Conservation (phyloP, 2,113 vertebrate genomes). For the Falcunculus frontatus region DNA sequence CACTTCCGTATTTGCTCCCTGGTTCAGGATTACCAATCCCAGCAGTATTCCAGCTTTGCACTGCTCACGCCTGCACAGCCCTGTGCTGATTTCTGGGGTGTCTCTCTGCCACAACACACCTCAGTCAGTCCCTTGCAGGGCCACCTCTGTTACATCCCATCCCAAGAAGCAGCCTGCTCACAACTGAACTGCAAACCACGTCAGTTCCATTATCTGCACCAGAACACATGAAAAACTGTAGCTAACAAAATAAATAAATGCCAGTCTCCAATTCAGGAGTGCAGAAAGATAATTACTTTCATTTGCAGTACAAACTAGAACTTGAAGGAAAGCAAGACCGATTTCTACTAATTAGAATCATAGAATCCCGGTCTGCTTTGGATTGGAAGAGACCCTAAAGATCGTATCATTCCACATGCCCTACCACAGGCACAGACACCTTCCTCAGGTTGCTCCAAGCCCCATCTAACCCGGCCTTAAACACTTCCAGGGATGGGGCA, state of each 20-base stretch:
- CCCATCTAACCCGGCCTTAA: fast-evolving
- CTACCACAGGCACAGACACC: background rate
- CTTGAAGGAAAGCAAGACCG: background rate
- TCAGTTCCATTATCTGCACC: background rate
- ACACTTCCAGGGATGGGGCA: background rate
- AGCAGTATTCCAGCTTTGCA: background rate
- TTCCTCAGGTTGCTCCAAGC: background rate
- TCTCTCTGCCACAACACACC: background rate
- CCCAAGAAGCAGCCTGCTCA: background rate
- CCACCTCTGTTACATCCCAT: background rate
- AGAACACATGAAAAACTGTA: background rate
- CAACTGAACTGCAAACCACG: background rate
- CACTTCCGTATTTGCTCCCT: fast-evolving
- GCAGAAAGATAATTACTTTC: background rate
- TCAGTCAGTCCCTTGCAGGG: background rate
- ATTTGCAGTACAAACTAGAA: background rate
- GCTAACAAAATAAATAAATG: background rate
- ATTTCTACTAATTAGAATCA: background rate
- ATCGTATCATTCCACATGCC: fast-evolving
- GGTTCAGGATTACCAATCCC: background rate
- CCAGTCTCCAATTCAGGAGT: background rate
- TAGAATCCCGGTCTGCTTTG: background rate
- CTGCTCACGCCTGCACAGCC: background rate
- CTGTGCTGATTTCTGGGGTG: background rate
- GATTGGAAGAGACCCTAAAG: background rate